Base-by-base conservation (phyloP, 2,888 invertebrate genomes). In the Hypercompe scribonia region DNA sequence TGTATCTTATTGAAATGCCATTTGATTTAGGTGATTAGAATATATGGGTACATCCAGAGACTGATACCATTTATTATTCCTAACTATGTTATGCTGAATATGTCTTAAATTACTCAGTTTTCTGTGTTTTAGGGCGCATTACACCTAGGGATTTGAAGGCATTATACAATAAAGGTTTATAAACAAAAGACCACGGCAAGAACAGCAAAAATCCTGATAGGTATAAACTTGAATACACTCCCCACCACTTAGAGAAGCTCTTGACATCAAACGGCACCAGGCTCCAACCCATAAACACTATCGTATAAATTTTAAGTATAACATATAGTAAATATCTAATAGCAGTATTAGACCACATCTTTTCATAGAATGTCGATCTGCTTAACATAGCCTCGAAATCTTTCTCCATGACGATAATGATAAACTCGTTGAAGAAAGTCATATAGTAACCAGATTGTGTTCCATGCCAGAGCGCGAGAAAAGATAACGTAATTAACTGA, bases 401-500 rank as follows among this genome's bases (percentile, higher is more conserved):
- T 93, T 97, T 98, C 87, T 99, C 99, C 88, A 98, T 97, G 78
- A 97, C 97, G 90, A 99, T 98, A 50, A 98, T 97, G 50, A 98
- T 93, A 89, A 99, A 99, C 90, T 99, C 99, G 92, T 99, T 97
- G 74, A 98, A 96, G 96, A 99, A 99, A 66, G 98, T 98, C 87
- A 98, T 96, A 90, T 99, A 99, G 89, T 99, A 99, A 1, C 99
- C 99, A 18, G 98, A 97, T 89, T 99, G 98, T 71, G 98, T 97
- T 21, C 99, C 99, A 92, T 99, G 99, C 99, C 99, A 99, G 0
- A 99, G 88, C 0, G 99, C 99, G 61, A 99, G 96, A 93, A 99
- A 99, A 0, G 97, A 73, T 63, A 99, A 94, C 0, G 99, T 98
- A 0, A 97, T 96, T 0, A 97, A 95, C 91, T 99, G 99, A 79